Percentiles rank a stretch among this genome's conserved stretches.
Conservation (phyloP, 2,888 invertebrate genomes). For the Drosophila colorata region DNA sequence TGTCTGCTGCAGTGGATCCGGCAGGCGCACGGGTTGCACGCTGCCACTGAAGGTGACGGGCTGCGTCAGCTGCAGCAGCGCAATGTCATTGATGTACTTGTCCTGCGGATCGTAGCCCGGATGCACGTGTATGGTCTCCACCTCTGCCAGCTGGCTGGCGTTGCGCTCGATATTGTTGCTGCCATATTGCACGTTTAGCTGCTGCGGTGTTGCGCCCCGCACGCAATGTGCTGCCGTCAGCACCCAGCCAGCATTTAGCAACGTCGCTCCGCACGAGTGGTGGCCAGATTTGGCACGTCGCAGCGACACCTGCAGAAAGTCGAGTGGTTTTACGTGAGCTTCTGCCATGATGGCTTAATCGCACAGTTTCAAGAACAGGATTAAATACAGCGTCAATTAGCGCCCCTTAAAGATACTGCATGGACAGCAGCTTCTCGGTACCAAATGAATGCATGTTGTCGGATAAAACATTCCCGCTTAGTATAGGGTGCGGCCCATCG, state of each 20-base stretch:
- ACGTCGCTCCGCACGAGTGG: constrained; percentile 81
- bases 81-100: constrained; percentile 79
- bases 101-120: constrained; percentile 73
- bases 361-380: too few species aligned
- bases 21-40: constrained; percentile 76
- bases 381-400: too few species aligned
- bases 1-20: constrained; percentile 61
- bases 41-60: constrained; percentile 51
- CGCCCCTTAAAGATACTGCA: too few species aligned
- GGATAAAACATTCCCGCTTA: too few species aligned
- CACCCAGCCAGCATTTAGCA: constrained; percentile 80
- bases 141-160: constrained; percentile 65
- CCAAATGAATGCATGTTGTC: too few species aligned
- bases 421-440: too few species aligned
- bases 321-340: too few species aligned
- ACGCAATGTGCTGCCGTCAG: constrained; percentile 84
- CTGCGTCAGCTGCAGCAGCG: constrained; percentile 71
- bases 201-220: constrained; percentile 45
- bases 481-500: too few species aligned
- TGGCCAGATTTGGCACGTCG: constrained; percentile 70
- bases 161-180: constrained; percentile 66
- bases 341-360: too few species aligned
- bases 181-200: constrained; percentile 81
- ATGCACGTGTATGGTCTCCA: constrained; percentile 75
- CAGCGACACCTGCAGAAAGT: constrained; percentile 76